Conservation (phyloP, 1,140 invertebrate species). For the Drosophila leontia region DNA sequence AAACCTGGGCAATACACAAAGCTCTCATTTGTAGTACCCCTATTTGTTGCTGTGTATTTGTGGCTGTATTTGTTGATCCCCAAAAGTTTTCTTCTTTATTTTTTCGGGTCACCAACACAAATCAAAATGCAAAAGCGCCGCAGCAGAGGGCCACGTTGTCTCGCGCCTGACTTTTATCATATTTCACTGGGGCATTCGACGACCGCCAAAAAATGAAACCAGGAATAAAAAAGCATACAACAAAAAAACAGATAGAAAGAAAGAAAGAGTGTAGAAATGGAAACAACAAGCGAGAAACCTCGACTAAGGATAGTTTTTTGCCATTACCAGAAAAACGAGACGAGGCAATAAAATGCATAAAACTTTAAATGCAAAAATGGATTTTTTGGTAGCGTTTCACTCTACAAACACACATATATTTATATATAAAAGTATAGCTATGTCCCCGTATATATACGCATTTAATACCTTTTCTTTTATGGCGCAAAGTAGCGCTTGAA, state of each 20-base stretch:
- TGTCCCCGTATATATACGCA: slow-evolving; percentile 15
- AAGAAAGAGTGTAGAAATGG: slow-evolving; percentile 35
- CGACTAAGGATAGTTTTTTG: slow-evolving; percentile 43
- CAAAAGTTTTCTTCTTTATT: slow-evolving; percentile 9
- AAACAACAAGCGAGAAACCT: slow-evolving; percentile 31
- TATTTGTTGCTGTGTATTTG: neutral
- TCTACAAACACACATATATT: neutral
- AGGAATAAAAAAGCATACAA: neutral
- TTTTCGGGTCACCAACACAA: slow-evolving; percentile 78
- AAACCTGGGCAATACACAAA: too few relatives aligned
- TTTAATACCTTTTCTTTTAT: slow-evolving; percentile 45
- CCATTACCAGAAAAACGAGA: slow-evolving; percentile 33
- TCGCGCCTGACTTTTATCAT: slow-evolving; percentile 71
- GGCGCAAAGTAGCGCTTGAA: slow-evolving; percentile 57
- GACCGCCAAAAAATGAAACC: slow-evolving; percentile 40
- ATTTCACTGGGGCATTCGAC: slow-evolving; percentile 75
- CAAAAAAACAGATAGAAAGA: neutral
- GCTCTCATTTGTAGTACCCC: too few relatives aligned
- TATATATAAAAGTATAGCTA: slow-evolving; percentile 4
- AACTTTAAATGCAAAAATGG: slow-evolving; percentile 76
- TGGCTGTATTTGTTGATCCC: slow-evolving; percentile 9
- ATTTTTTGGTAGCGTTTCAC: slow-evolving; percentile 30
- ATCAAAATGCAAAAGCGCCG: slow-evolving; percentile 76
- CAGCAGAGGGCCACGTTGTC: slow-evolving; percentile 13
- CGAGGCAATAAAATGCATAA: slow-evolving; percentile 62